These are phyloP conservation scores for Stegana nigrithorax DNA, from an alignment of 2,888 invertebrate species.

Conservation along the genomic window DNA sequence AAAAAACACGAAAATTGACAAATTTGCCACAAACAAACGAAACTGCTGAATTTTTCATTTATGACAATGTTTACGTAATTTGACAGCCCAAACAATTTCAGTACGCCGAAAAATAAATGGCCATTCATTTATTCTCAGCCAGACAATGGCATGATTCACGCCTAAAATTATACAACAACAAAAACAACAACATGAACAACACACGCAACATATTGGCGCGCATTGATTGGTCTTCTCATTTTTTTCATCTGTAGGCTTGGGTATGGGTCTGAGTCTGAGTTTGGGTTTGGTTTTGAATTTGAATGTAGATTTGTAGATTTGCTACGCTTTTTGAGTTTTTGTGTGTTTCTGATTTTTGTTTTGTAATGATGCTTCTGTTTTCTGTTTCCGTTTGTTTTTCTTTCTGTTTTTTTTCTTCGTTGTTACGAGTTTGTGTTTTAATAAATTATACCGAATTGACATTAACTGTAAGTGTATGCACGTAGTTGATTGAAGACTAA, in stretches of 20 bases:
- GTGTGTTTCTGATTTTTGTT: too few relatives aligned
- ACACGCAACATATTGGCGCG: neutral
- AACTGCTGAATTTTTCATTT: conserved; percentile 52
- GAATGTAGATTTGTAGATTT: too few relatives aligned
- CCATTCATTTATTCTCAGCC: conserved; percentile 46
- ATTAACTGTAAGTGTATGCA: too few relatives aligned
- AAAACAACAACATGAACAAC: neutral
- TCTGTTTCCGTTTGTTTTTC: neutral
- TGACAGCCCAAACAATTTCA: conserved; percentile 51
- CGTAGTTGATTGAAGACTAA: conserved; percentile 9
- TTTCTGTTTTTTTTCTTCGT: neutral
- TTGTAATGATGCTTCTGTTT: too few relatives aligned
- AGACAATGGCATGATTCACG: neutral
- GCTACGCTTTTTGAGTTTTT: neutral
- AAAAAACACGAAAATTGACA: conserved; percentile 43
- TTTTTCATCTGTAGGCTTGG: neutral
- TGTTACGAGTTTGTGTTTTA: neutral
- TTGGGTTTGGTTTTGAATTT: too few relatives aligned
- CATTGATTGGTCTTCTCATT: neutral
- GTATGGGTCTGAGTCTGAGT: too few relatives aligned
- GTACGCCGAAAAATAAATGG: conserved; percentile 44
- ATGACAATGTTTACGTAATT: conserved; percentile 61
- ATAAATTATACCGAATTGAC: conserved; percentile 2
- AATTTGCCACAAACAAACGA: conserved; percentile 44
- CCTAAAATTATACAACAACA: neutral